These are phyloP conservation scores for Drosophila fulvimacula DNA, from an alignment of 2,888 invertebrate genomes.

Conservation along the genomic window DNA sequence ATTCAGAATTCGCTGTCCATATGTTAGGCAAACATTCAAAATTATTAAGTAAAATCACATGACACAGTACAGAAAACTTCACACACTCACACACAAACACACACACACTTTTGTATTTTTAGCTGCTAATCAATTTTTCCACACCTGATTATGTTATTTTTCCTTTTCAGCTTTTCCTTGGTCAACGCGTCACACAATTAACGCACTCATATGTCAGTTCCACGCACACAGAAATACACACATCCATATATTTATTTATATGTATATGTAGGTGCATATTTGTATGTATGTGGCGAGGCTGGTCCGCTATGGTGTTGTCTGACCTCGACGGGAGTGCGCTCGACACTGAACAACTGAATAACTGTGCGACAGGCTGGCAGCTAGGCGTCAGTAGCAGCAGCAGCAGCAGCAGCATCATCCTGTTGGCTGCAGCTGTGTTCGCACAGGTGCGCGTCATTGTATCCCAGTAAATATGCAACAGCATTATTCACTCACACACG, in stretches of 20 bases:
- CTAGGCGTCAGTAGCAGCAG: slow-evolving; percentile 21
- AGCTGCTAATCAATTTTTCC: slow-evolving; percentile 57
- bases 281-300: slow-evolving; percentile 12
- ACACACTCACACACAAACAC: background rate
- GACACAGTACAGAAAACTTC: slow-evolving; percentile 31
- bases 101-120: slow-evolving; percentile 17
- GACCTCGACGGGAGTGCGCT: slow-evolving; percentile 66
- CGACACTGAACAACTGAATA: slow-evolving; percentile 59
- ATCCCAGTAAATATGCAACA: slow-evolving; percentile 75
- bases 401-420: slow-evolving; percentile 61
- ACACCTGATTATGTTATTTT: slow-evolving; percentile 46
- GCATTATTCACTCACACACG: slow-evolving; percentile 43
- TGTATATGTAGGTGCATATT: background rate
- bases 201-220: slow-evolving; percentile 36
- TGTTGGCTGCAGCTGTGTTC: slow-evolving; percentile 53
- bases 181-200: slow-evolving; percentile 23
- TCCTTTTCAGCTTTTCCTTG: slow-evolving; percentile 17
- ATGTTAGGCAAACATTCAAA: slow-evolving; percentile 40
- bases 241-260: slow-evolving; percentile 9
- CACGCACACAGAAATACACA: slow-evolving; percentile 23
- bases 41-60: slow-evolving; percentile 16
- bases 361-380: slow-evolving; percentile 30
- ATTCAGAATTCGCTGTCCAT: slow-evolving; percentile 54
- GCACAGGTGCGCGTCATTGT: slow-evolving; percentile 59
- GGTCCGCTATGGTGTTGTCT: slow-evolving; percentile 33